A percentile compares a stretch with the other conserved stretches of the same genome.
phyloP scores from a whole-genome alignment of 1,140 invertebrate species.

The Drosophila asahinai region DNA sequence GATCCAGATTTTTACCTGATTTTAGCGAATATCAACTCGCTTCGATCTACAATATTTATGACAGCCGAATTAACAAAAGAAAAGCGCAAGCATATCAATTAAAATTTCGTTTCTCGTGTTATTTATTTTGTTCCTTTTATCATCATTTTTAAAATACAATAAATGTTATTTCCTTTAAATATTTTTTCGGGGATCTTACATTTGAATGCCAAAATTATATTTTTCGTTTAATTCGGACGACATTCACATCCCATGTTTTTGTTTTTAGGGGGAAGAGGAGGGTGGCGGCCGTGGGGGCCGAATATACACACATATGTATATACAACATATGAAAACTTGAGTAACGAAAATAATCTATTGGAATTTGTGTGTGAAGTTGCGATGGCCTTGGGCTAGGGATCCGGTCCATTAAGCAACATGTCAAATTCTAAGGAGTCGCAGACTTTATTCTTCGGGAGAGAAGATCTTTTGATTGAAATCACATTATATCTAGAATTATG shows the following conservation, averaged over 20 bases:
- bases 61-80: neutral
- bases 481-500: constrained; percentile 68
- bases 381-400: constrained; percentile 40
- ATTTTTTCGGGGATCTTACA: constrained; percentile 31
- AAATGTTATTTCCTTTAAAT: constrained; percentile 50
- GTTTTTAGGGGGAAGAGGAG: constrained; percentile 22
- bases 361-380: constrained; percentile 55
- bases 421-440: constrained; percentile 73
- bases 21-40: no score
- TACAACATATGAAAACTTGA: constrained; percentile 63
- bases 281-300: constrained; percentile 56
- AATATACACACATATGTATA: constrained; percentile 59
- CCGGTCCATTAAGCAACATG: constrained; percentile 62
- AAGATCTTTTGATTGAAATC: constrained; percentile 78
- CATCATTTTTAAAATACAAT: constrained; percentile 71
- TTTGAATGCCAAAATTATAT: constrained; percentile 57
- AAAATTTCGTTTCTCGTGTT: constrained; percentile 37
- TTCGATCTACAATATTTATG: neutral
- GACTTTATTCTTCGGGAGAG: constrained; percentile 72
- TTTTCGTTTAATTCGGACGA: constrained; percentile 65
- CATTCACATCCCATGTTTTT: constrained; percentile 37
- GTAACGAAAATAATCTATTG: constrained; percentile 71
- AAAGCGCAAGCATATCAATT: neutral
- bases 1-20: no score
- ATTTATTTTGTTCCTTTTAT: constrained; percentile 54